These are phyloP conservation scores for Pseudolaguvia tuberculata DNA, from an alignment of 2,113 vertebrate genomes.

Conservation along the genomic window DNA sequence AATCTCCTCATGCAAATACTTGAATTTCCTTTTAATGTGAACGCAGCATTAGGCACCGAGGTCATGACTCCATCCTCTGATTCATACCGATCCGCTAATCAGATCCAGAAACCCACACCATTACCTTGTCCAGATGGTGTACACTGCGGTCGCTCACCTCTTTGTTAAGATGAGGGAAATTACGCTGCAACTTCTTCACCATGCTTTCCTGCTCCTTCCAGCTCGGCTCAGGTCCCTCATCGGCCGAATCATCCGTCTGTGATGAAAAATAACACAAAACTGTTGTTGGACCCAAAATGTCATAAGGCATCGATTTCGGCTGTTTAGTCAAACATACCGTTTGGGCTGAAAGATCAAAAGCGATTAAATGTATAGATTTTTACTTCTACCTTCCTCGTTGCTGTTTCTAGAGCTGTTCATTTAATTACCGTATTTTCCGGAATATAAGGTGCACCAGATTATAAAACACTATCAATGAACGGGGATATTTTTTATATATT, in stretches of 20 bases:
- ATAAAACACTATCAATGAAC: no score
- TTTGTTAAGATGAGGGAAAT: constrained; percentile 75
- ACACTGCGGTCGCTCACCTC: constrained; percentile 63
- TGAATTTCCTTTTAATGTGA: no score
- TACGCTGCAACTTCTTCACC: constrained; percentile 72
- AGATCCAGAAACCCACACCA: background rate
- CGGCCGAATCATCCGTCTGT: constrained; percentile 59
- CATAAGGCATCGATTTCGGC: constrained; percentile 12
- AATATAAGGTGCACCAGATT: no score
- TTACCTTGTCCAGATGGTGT: no score
- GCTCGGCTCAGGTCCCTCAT: constrained; percentile 61
- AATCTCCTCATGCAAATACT: no score
- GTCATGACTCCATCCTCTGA: background rate
- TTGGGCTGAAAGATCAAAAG: background rate
- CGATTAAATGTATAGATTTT: background rate
- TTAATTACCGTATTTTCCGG: no score
- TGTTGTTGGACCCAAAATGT: constrained; percentile 1
- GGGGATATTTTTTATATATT: no score
- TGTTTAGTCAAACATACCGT: background rate
- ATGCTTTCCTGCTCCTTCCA: constrained; percentile 76
- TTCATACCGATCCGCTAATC: background rate
- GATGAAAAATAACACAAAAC: constrained; percentile 51
- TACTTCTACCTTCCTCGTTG: background rate
- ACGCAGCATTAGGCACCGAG: no score
- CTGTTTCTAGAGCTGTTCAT: no score